Percentiles rank a stretch among this genome's conserved stretches.
Evolutionary conservation across 2,888 invertebrate species (phyloP).

Genomic region (Sinohyriopsis cumingii): DNA sequence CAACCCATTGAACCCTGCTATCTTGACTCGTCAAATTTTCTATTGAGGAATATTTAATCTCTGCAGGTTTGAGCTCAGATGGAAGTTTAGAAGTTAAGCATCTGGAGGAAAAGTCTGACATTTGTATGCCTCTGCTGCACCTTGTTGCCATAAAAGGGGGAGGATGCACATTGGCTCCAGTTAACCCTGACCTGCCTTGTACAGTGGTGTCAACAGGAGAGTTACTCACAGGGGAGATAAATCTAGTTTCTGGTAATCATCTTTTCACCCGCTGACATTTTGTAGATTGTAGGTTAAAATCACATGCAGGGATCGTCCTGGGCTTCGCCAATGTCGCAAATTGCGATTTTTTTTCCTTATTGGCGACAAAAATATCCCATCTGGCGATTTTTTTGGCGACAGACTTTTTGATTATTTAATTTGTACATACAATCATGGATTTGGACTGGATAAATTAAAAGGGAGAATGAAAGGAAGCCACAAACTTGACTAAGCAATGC

Average conservation of each 20-base stretch:
- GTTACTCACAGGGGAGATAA: constrained; percentile 43
- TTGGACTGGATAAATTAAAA: no score
- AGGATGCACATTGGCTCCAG: constrained; percentile 47
- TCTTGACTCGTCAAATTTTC: not conserved
- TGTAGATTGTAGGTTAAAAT: no score
- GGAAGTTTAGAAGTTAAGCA: constrained; percentile 25
- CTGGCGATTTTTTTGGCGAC: no score
- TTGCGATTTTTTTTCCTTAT: no score
- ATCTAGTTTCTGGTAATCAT: constrained; percentile 49
- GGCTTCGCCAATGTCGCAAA: no score
- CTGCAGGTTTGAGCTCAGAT: constrained; percentile 36
- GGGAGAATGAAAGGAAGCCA: no score
- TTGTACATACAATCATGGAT: no score
- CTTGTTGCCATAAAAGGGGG: constrained; percentile 45
- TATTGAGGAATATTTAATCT: not conserved
- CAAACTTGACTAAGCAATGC: no score
- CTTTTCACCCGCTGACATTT: no score
- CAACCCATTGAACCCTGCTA: not conserved
- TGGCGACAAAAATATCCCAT: no score
- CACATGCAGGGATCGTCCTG: no score
- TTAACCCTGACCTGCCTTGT: constrained; percentile 51
- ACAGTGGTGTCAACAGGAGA: constrained; percentile 37
- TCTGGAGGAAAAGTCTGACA: constrained; percentile 12
- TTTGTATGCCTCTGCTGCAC: constrained; percentile 48
- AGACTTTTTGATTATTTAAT: no score